These are phyloP conservation scores for Holacanthus passer DNA, from an alignment of 2,113 vertebrate species.

Conservation along the genomic window DNA sequence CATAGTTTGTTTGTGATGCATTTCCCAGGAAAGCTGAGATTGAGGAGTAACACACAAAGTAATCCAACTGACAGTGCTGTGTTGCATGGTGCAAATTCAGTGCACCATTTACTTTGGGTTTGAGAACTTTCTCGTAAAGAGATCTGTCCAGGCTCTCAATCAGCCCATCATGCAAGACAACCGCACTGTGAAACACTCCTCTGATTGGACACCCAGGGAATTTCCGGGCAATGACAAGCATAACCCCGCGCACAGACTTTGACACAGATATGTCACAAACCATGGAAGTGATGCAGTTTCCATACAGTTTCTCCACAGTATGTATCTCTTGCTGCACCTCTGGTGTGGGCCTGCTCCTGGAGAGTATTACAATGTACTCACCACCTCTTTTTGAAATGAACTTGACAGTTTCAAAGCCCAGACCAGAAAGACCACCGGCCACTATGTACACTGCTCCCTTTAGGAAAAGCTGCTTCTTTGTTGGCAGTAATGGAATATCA, in stretches of 20 bases:
- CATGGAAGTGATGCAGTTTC: conserved; percentile 75
- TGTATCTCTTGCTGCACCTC: conserved; percentile 83
- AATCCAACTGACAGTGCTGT: conserved; percentile 83
- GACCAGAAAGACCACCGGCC: conserved; percentile 87
- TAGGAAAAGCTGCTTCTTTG: conserved; percentile 80
- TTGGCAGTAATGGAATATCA: conserved; percentile 77
- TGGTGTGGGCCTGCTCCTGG: conserved; percentile 78
- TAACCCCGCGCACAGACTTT: conserved; percentile 77
- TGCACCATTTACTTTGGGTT: conserved; percentile 88
- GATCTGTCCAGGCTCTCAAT: conserved; percentile 84
- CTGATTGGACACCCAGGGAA: conserved; percentile 83
- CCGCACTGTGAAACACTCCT: conserved; percentile 91
- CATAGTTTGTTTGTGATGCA: conserved; percentile 87
- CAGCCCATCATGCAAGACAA: conserved; percentile 85
- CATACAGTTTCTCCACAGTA: conserved; percentile 77
- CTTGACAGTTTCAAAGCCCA: conserved; percentile 91
- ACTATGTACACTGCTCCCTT: conserved; percentile 87
- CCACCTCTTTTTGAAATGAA: conserved; percentile 88
- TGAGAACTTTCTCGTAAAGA: conserved; percentile 88
- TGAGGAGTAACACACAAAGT: conserved; percentile 92
- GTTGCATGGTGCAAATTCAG: conserved; percentile 89
- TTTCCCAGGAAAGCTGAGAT: conserved; percentile 89
- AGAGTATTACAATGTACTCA: conserved; percentile 84
- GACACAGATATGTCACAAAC: conserved; percentile 83
- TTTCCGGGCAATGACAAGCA: conserved; percentile 71